These are phyloP conservation scores for Arctia plantaginis DNA, from an alignment of 2,888 invertebrate genomes.

Conservation along the genomic window DNA sequence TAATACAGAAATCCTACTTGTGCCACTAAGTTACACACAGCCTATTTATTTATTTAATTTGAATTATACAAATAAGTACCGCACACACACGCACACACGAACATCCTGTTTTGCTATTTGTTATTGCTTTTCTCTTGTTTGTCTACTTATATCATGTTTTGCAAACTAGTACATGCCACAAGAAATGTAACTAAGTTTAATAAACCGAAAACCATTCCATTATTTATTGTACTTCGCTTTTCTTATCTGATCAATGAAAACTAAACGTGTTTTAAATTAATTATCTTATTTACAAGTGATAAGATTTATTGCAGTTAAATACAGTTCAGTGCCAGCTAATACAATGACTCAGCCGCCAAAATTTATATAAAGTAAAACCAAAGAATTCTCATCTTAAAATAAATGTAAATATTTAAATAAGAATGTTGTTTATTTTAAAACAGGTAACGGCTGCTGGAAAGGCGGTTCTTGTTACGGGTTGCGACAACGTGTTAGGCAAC, in stretches of 20 bases:
- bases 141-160: no score
- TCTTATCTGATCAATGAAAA: neutral
- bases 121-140: no score
- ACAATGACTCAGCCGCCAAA: neutral
- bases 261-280: neutral
- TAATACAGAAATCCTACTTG: no score
- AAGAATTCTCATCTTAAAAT: neutral
- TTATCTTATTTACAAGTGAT: neutral
- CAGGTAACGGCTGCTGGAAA: constrained; percentile 94
- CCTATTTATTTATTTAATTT: no score
- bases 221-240: neutral
- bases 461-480: constrained; percentile 94
- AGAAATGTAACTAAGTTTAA: no score
- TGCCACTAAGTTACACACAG: no score
- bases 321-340: neutral
- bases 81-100: no score
- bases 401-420: neutral
- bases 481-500: constrained; percentile 91
- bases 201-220: neutral
- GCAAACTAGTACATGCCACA: no score
- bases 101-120: no score
- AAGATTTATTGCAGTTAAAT: neutral
- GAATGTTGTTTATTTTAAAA: constrained; percentile 13
- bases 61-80: no score
- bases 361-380: neutral